Evolutionary conservation across 1,140 invertebrate species (phyloP), one percentile per base, ranked within the genome.

Genomic region (Penaeus japonicus): DNA sequence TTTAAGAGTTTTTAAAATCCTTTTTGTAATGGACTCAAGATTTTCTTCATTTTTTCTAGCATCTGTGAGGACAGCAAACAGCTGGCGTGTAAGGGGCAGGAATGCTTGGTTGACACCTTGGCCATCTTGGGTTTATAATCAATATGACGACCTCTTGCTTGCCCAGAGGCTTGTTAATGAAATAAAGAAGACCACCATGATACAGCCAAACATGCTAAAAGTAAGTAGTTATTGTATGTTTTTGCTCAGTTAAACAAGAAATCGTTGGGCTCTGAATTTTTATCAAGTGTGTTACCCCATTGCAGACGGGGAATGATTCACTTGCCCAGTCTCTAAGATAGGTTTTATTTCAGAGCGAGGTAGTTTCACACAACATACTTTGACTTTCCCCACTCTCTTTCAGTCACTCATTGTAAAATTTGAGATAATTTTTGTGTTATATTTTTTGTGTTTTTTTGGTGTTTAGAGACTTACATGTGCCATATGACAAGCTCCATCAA

Each of bases 61-160:
- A 32, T 62, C 53, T 35, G 81, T 89, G 35, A 82, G 88, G 30
- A 84, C 88, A 27, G 24, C 83, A 1, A 84, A 84, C 27, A 80
- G 27, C 20, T 89, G 88, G 88, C 82, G 59, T 30, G 75, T 84
- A n/a, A 75, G 88, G 59, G 39, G 88, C 1, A 24, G 78, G 22
- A 84, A 84, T 79, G 92, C 93, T 27, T 89, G 92, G 86, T 92
- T 92, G 27, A 94, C 94, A 0, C 92, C 92, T 83, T 94, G 93
- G 93, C 94, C 94, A 32, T 92, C 92, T 4, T 94, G 93, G 95
- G 94, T 96, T 12, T 95, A 96, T 92, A 94, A 94, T 87, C 94
- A 95, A 90, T 96, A 96, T 91, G 94, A 96, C 92, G 92, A 93
- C 17, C 92, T 93, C n/a, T 92, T 92, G 80, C 92, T 95, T n/a